Evolutionary conservation across 1,140 invertebrate species (phyloP), one percentile per base, ranked within the genome.

Genomic region (Telenomus remus): DNA sequence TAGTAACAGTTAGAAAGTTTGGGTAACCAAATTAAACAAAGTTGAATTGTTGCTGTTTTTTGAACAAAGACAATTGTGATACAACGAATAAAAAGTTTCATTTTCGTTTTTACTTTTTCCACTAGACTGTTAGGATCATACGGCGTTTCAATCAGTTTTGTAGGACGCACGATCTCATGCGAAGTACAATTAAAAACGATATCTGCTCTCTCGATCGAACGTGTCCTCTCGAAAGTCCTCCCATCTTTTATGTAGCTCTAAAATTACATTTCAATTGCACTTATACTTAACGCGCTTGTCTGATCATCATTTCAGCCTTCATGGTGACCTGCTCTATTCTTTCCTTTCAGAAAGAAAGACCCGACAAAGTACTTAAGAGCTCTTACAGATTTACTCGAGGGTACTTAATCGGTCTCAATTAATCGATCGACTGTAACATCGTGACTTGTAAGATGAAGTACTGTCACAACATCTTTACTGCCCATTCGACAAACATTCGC

Each of bases 301-400:
- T 65, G 47, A 63, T 61, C 72, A 66, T 68, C 39, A 63, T 63
- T 65, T 34, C 49, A 69, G 51, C 65, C 61, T 63, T 69, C 13
- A 69, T 15, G 48, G 54, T 65, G 65, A 76, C 55, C 60, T 65
- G 39, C 60, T 70, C 59, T 13, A 65, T 70, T 76, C 65, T 76
- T 76, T 54, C 51, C 51, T 76, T 47, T 47, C 37, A 56, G 47
- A 70, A 65, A 55, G 54, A 61, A 70, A 60, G 50, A 60, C 50
- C 37, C 60, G 51, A 13, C 34, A 14, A n/a, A 42, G 46, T 56
- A 51, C 60, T 71, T 71, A 57, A 76, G 19, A 70, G 57, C 66
- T 71, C 61, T 71, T 50, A 56, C 39, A 55, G 55, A 70, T 63
- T 66, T 49, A n/a, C 43, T 59, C 49, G 37, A 61, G 56, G 54